Conservation (phyloP, 2,113 vertebrate species). For the Syrrhaptes paradoxus region DNA sequence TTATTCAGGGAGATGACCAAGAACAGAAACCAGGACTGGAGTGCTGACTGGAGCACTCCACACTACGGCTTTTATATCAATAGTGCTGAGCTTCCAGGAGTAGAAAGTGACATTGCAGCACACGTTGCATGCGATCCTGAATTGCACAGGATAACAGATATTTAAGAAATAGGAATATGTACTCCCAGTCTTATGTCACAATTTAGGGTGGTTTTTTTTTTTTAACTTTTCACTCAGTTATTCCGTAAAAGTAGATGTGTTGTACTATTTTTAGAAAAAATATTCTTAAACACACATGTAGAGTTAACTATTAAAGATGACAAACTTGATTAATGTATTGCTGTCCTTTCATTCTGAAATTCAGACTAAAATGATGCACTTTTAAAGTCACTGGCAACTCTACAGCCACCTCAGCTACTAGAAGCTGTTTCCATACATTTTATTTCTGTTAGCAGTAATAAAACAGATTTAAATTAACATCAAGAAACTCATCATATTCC, state of each 20-base stretch:
- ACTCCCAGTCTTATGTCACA: not conserved
- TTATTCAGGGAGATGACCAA: not conserved
- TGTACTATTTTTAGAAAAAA: not conserved
- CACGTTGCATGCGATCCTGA: accelerated
- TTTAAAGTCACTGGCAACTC: not conserved
- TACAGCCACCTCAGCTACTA: not conserved
- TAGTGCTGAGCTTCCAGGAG: too few species aligned
- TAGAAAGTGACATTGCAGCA: not conserved
- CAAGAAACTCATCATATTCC: not conserved
- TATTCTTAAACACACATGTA: not conserved
- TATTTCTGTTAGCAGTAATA: not conserved
- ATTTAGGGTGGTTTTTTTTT: not conserved
- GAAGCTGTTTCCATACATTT: not conserved
- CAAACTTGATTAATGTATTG: not conserved
- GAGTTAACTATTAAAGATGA: not conserved
- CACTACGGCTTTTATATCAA: too few species aligned
- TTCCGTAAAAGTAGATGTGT: not conserved
- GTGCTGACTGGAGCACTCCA: not conserved
- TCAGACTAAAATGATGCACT: not conserved
- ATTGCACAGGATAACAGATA: not conserved
- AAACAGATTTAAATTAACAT: not conserved
- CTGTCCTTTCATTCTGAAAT: not conserved
- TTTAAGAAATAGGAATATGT: not conserved
- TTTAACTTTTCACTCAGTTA: not conserved
- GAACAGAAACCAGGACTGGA: not conserved